Conservation (phyloP, 2,797 vertebrate species). For the Centropyge bicolor region DNA sequence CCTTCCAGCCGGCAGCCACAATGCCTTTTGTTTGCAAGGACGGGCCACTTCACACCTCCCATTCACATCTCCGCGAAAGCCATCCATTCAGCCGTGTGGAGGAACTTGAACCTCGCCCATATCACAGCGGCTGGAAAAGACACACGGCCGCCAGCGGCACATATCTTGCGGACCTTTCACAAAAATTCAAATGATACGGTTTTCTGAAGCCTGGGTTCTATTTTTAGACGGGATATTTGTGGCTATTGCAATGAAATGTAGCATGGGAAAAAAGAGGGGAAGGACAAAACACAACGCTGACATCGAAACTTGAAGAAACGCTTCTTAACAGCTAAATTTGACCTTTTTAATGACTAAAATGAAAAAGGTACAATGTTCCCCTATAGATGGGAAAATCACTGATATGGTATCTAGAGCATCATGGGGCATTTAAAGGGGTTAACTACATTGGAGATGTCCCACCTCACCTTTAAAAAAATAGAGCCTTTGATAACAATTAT, state of each 20-base stretch:
- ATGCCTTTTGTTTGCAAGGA: conserved; percentile 56
- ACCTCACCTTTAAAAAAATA: conserved; percentile 1
- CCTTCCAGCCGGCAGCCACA: conserved; percentile 55
- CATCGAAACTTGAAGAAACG: background rate
- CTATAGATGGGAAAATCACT: conserved; percentile 6
- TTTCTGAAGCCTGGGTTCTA: conserved; percentile 19
- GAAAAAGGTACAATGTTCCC: background rate
- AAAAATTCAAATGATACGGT: conserved; percentile 5
- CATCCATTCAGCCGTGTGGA: conserved; percentile 32
- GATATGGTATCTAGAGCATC: conserved; percentile 1
- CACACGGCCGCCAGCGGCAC: conserved; percentile 1
- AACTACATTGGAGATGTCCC: background rate
- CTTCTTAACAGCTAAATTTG: background rate
- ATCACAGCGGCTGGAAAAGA: conserved; percentile 40
- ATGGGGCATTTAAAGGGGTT: conserved; percentile 2
- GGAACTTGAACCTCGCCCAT: conserved; percentile 43
- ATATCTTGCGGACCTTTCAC: conserved; percentile 6
- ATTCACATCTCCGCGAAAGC: conserved; percentile 41
- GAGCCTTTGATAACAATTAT: background rate
- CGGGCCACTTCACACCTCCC: conserved; percentile 41
- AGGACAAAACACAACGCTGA: background rate
- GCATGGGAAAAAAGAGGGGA: background rate
- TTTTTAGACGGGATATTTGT: conserved; percentile 50
- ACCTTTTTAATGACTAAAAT: background rate
- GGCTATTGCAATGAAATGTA: conserved; percentile 23